Evolutionary conservation across 2,797 vertebrate species (phyloP).

Genomic region (Petrocephalus sullivani): DNA sequence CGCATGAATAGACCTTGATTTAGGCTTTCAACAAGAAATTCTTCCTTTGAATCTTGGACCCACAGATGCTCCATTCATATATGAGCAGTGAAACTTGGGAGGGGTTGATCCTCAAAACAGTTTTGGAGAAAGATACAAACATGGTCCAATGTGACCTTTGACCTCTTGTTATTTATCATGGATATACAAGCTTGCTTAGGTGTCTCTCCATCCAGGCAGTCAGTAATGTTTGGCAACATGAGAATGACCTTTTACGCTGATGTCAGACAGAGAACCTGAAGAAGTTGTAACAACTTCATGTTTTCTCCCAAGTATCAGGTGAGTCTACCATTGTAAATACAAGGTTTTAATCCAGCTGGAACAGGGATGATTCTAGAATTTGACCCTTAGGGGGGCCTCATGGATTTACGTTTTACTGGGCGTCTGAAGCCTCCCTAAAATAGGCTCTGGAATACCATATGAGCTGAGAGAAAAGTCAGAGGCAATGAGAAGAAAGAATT

Average conservation of each 20-base stretch:
- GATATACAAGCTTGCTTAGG: constrained; percentile 1
- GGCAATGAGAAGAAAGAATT: not conserved
- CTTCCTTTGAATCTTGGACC: not conserved
- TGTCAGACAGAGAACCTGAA: not conserved
- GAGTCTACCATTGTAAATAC: not conserved
- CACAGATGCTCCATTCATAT: constrained; percentile 1
- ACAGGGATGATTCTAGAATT: not conserved
- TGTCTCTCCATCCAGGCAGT: not conserved
- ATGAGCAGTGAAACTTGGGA: not conserved
- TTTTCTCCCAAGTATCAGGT: not conserved
- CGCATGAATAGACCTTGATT: not conserved
- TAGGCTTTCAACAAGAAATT: not conserved
- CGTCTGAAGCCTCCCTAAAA: not conserved
- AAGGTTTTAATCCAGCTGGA: not conserved
- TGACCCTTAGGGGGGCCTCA: not conserved
- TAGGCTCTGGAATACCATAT: not conserved
- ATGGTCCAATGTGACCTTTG: not conserved
- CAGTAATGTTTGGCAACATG: not conserved
- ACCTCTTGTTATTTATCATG: not conserved
- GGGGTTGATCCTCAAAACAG: not conserved
- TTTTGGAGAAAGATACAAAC: constrained; percentile 4
- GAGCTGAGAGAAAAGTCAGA: not conserved
- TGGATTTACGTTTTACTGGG: not conserved
- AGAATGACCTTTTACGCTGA: not conserved
- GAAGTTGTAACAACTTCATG: not conserved